A percentile compares a stretch with the other conserved stretches of the same genome.
Conservation (phyloP, 1,140 invertebrate species). For the Leptinotarsa defecta region DNA sequence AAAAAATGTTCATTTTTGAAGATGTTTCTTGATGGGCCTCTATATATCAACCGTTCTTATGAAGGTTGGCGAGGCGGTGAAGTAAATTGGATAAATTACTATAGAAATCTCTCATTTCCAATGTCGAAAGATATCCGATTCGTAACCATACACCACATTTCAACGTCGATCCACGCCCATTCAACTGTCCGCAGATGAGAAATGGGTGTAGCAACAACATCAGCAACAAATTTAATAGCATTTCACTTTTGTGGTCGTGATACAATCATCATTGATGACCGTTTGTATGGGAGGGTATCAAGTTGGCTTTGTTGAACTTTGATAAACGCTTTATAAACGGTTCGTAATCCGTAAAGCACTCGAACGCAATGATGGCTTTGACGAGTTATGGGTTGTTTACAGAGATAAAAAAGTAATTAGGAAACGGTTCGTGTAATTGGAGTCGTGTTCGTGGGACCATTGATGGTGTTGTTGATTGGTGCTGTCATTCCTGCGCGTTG, state of each 20-base stretch:
- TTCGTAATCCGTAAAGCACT: neutral
- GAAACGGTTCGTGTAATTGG: too few relatives aligned
- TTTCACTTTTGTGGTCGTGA: constrained; percentile 4
- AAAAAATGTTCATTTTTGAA: too few relatives aligned
- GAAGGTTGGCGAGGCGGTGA: too few relatives aligned
- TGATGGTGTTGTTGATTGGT: too few relatives aligned
- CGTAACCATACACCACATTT: neutral
- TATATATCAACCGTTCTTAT: too few relatives aligned
- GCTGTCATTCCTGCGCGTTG: too few relatives aligned
- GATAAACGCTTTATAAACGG: constrained; percentile 6
- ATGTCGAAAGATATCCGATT: neutral
- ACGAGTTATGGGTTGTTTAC: too few relatives aligned
- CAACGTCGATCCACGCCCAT: neutral
- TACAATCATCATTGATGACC: constrained; percentile 5
- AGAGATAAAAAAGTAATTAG: too few relatives aligned
- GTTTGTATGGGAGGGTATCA: constrained; percentile 5
- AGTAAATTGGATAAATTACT: too few relatives aligned
- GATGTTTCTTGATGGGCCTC: too few relatives aligned
- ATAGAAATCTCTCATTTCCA: neutral
- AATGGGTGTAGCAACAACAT: neutral
- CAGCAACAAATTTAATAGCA: constrained; percentile 2
- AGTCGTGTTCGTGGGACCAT: too few relatives aligned
- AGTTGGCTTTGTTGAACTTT: constrained; percentile 6
- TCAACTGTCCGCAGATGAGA: neutral
- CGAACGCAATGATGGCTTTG: neutral